Base-by-base conservation (phyloP, 2,797 vertebrate species). In the Phylloscopus collybita region DNA sequence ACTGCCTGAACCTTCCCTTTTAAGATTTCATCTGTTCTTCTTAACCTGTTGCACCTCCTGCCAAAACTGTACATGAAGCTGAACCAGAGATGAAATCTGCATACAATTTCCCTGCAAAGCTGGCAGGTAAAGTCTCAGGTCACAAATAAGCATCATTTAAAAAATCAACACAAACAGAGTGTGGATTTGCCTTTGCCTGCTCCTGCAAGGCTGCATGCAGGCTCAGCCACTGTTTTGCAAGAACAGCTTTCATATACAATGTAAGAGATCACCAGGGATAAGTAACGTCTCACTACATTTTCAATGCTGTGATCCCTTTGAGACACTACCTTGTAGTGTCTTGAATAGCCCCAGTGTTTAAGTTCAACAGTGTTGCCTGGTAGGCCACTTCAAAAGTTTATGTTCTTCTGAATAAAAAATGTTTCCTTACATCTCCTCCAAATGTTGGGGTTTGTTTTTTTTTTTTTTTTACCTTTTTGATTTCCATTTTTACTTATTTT, bases 251-350 rank as follows among this genome's bases (percentile, higher is more conserved):
- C 88, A 94, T 85, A 79, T 72, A 86, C 76, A 94, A 59, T 74
- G 84, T 86, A 79, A 93, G 65, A 93, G 82, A 95, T 91, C 90
- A 94, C 90, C 3, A 5, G 88, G 87, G 90, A 96, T 90, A 94
- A 96, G 95, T 81, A 92, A 96, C 1, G 1, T 84, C 90, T 95
- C 93, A 94, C 94, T 97, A 92, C 86, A 75, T 96, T 96, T 97
- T 86, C 93, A 93, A 47, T 92, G 88, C 81, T 18, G 7, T 62
- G 69, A 94, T 96, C 82, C 93, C 90, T 91, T 72, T 86, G 94
- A 97, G 95, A 94, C 69, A 75, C 78, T 95, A 65, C 84, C 92
- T 92, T 89, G 49, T 66, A 78, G 61, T 73, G 78, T 76, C 91
- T 91, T 88, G 88, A 96, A 91, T 95, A 91, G 75, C 83, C 86